Base-by-base conservation (phyloP, 2,113 vertebrate genomes). In the Chionodraco myersi region DNA sequence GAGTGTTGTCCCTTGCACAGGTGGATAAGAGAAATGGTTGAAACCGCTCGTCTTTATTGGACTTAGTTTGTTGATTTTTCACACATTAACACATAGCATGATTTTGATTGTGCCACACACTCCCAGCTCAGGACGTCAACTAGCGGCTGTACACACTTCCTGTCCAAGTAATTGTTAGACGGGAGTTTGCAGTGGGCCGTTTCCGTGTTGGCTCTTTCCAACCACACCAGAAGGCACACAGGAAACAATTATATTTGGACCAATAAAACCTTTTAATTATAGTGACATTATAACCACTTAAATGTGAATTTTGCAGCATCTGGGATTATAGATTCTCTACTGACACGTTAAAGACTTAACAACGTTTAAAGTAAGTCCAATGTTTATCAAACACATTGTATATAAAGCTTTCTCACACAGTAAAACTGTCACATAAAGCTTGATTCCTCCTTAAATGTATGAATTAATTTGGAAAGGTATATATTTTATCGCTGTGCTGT, bases 1-100 rank as follows among this genome's bases (percentile, higher is more conserved):
- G 62, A 74, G 60, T 65, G 83, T 77, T 90, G 85, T 75, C 86
- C 59, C 78, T 79, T 75, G 75, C 71, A 85, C 84, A 88, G 82
- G 88, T 90, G 86, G 75, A 72, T 75, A 30, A 49, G 53, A 60
- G 56, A 72, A 78, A 68, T 52, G 2, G 65, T 77, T 23, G 48
- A 15, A 77, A 52, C 58, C 60, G 15, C 61, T 49, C 14, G 11
- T 12, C 26, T 64, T 81, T n/a, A 63, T 30, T 44, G 45, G 26
- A 52, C 72, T 10, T 64, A 69, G 15, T 57, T 10, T 44, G 14
- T 74, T 72, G 30, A 45, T 69, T 74, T 72, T 67, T 23, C 56
- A 53, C 70, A 49, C 15, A 45, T 53, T 51, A 18, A 61, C 23
- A 36, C 57, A 36, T 10, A n/a, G 68, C 18, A 41, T n/a, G 12